Conservation (phyloP, 2,888 invertebrate genomes). For the Epistrophe grossulariae region DNA sequence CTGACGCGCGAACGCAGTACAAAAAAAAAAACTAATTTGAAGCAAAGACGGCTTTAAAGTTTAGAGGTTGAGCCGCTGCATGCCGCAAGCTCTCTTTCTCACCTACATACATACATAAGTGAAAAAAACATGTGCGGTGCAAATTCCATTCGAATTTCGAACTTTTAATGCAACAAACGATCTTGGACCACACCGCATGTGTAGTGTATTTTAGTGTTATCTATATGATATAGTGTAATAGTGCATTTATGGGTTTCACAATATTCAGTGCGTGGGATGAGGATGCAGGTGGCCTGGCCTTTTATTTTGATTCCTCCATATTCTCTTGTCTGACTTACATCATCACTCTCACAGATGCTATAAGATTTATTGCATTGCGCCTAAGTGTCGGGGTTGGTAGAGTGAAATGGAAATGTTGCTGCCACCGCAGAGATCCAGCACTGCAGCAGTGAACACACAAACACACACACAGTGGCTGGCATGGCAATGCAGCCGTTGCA, state of each 20-base stretch:
- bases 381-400: conserved; percentile 46
- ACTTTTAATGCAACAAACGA: conserved; percentile 16
- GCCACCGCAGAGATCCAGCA: conserved; percentile 6
- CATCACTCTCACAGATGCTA: conserved; percentile 70
- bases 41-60: conserved; percentile 31
- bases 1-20: conserved; percentile 51
- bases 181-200: conserved; percentile 67
- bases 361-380: conserved; percentile 68
- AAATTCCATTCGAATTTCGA: conserved; percentile 56
- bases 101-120: conserved; percentile 7
- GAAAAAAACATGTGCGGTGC: conserved; percentile 52
- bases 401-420: conserved; percentile 64
- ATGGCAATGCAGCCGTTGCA: conserved; percentile 60
- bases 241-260: conserved; percentile 49
- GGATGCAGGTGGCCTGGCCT: conserved; percentile 76
- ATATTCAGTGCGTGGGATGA: conserved; percentile 70
- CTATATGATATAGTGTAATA: neutral
- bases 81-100: conserved; percentile 40
- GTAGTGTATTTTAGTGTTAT: neutral
- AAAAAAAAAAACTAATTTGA: conserved; percentile 59
- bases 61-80: conserved; percentile 18
- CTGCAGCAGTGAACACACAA: neutral
- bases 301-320: conserved; percentile 67
- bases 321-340: conserved; percentile 68
- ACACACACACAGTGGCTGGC: conserved; percentile 9